Evolutionary conservation across 2,888 invertebrate species (phyloP).

Genomic region (Ditula angustiorana): DNA sequence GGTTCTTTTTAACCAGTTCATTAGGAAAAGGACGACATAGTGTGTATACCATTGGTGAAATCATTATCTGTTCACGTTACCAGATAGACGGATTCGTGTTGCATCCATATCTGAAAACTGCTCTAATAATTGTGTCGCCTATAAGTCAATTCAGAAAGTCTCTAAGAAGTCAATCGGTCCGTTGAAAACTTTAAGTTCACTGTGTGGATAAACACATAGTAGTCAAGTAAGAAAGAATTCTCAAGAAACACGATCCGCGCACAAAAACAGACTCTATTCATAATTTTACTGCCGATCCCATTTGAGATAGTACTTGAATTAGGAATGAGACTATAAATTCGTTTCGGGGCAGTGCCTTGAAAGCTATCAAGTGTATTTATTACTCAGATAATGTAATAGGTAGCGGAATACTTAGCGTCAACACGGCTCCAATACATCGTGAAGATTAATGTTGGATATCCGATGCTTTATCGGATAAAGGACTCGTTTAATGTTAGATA

Average conservation of each 20-base stretch:
- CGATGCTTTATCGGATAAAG: conserved; percentile 12
- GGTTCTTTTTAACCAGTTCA: too few species aligned
- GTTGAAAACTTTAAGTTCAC: too few species aligned
- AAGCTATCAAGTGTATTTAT: conserved; percentile 36
- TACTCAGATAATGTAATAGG: conserved; percentile 31
- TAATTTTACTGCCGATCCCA: conserved; percentile 27
- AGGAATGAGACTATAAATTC: conserved; percentile 32
- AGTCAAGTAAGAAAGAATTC: not conserved
- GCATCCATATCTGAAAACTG: too few species aligned
- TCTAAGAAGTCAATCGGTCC: too few species aligned
- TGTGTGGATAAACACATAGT: too few species aligned
- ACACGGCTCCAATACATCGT: conserved; percentile 14
- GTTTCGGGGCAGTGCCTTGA: conserved; percentile 30
- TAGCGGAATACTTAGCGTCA: conserved; percentile 20
- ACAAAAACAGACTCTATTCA: conserved; percentile 16
- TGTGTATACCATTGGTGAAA: too few species aligned
- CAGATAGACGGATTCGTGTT: too few species aligned
- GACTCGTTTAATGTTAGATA: not conserved
- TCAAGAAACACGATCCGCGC: not conserved
- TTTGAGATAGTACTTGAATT: conserved; percentile 32
- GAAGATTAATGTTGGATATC: conserved; percentile 22
- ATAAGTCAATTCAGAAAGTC: too few species aligned
- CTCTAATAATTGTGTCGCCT: too few species aligned
- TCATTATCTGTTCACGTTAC: too few species aligned
- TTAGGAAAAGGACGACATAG: too few species aligned